These are phyloP conservation scores for Montipora efflorescens DNA, from an alignment of 64 coral and sea anemone genomes.

Conservation along the genomic window DNA sequence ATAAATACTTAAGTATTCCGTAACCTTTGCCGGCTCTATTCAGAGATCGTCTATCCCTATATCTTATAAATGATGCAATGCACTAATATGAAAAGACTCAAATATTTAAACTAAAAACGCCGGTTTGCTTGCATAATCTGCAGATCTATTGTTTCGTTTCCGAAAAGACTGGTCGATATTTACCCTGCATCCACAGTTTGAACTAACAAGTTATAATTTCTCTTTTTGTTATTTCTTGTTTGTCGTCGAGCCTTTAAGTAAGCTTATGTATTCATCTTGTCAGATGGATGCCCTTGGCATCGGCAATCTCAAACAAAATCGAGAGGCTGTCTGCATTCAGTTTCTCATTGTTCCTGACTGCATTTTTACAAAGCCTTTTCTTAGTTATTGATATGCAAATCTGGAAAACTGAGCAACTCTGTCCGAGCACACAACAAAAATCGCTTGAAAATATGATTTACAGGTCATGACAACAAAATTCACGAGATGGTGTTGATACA, in stretches of 20 bases:
- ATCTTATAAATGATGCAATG: neutral
- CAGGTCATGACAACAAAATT: neutral
- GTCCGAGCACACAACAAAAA: too few relatives aligned
- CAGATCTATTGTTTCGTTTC: neutral
- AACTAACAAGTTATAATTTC: constrained; percentile 41
- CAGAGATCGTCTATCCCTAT: neutral
- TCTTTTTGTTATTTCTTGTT: neutral
- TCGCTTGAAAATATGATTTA: too few relatives aligned
- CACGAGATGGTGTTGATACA: neutral
- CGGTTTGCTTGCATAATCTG: neutral
- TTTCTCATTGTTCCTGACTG: too few relatives aligned
- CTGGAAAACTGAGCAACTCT: too few relatives aligned
- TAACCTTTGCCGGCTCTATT: neutral
- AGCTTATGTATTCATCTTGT: neutral
- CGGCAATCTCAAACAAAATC: neutral
- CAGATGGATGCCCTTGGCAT: neutral
- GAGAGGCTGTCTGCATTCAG: neutral
- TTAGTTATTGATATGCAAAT: too few relatives aligned
- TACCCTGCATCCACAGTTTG: neutral
- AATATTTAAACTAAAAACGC: neutral
- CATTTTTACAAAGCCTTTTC: too few relatives aligned
- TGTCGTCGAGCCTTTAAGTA: neutral
- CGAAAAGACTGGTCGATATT: neutral
- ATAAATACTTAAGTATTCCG: neutral
- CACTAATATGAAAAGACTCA: neutral